These are phyloP conservation scores for Chalcosyrphus nemorum DNA, from an alignment of 2,888 invertebrate species.

Conservation along the genomic window DNA sequence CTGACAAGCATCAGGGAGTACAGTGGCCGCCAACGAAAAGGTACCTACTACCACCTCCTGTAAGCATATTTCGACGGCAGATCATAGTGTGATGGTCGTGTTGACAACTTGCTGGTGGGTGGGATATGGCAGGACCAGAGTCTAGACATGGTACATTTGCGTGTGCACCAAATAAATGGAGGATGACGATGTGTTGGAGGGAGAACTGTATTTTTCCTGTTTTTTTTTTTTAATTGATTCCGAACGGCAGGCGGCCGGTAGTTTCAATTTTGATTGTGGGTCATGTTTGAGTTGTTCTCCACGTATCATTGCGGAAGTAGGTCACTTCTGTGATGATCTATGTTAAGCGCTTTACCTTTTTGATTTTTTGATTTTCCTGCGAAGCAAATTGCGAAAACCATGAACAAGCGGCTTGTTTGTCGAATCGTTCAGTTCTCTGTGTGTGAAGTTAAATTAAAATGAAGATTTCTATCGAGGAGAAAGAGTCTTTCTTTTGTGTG, in stretches of 20 bases:
- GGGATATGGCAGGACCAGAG: too few species aligned
- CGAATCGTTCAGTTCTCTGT: slow-evolving; percentile 28
- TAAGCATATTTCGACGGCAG: slow-evolving; percentile 45
- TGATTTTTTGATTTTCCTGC: neutral
- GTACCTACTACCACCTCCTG: neutral
- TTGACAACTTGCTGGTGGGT: slow-evolving; percentile 37
- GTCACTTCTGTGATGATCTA: slow-evolving; percentile 37
- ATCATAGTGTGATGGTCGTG: slow-evolving; percentile 55
- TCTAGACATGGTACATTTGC: slow-evolving; percentile 59
- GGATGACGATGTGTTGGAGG: neutral
- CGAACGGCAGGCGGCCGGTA: slow-evolving; percentile 5
- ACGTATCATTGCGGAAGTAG: slow-evolving; percentile 44
- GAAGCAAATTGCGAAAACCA: slow-evolving; percentile 2
- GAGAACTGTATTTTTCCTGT: slow-evolving; percentile 13
- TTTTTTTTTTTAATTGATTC: slow-evolving; percentile 38
- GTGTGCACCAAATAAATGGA: slow-evolving; percentile 16
- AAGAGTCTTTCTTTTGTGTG: too few species aligned
- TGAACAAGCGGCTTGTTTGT: slow-evolving; percentile 44
- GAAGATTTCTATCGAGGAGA: too few species aligned
- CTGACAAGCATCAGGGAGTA: slow-evolving; percentile 15
- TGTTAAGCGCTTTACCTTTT: neutral
- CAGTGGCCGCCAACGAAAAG: slow-evolving; percentile 29
- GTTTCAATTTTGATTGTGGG: slow-evolving; percentile 59
- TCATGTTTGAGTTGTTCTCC: slow-evolving; percentile 59
- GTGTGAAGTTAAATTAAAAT: slow-evolving; percentile 24